phyloP scores from a whole-genome alignment of 92 coral and sea anemone genomes.

The Epizoanthus illoricatus region DNA sequence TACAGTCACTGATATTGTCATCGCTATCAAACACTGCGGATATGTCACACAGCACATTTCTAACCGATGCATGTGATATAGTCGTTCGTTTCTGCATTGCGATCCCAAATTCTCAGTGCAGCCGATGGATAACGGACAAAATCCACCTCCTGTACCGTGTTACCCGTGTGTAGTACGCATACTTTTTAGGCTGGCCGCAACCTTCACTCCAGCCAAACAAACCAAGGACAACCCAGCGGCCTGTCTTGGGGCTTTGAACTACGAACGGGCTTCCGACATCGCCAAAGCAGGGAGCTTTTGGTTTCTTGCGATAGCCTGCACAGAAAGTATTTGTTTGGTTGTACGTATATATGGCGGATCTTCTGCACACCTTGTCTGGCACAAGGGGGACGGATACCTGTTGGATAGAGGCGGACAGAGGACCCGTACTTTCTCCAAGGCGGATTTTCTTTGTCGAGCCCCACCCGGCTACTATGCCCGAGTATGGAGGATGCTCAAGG shows the following conservation, averaged over 20 bases:
- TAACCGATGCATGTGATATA: neutral
- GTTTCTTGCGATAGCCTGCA: constrained; percentile 75
- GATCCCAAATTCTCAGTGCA: constrained; percentile 6
- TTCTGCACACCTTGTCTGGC: constrained; percentile 67
- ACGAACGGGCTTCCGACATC: constrained; percentile 88
- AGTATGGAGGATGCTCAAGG: constrained; percentile 68
- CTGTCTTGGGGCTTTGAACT: constrained; percentile 77
- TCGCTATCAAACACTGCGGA: neutral
- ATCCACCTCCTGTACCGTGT: constrained; percentile 85
- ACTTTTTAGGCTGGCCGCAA: constrained; percentile 77
- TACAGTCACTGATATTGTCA: too few relatives aligned
- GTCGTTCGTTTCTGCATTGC: neutral
- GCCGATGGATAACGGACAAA: constrained; percentile 49
- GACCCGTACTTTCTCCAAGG: constrained; percentile 67
- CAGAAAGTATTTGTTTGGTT: constrained; percentile 62
- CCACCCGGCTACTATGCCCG: constrained; percentile 89
- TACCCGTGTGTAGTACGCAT: constrained; percentile 82
- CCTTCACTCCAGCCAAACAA: constrained; percentile 93
- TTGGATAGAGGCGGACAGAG: constrained; percentile 63
- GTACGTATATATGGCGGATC: constrained; percentile 69
- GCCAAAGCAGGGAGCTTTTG: constrained; percentile 78
- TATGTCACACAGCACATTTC: neutral
- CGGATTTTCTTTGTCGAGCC: constrained; percentile 70
- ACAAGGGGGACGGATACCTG: constrained; percentile 80
- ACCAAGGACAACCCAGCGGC: constrained; percentile 87